phyloP scores from a whole-genome alignment of 2,113 vertebrate genomes.

The Cromileptes altivelis region DNA sequence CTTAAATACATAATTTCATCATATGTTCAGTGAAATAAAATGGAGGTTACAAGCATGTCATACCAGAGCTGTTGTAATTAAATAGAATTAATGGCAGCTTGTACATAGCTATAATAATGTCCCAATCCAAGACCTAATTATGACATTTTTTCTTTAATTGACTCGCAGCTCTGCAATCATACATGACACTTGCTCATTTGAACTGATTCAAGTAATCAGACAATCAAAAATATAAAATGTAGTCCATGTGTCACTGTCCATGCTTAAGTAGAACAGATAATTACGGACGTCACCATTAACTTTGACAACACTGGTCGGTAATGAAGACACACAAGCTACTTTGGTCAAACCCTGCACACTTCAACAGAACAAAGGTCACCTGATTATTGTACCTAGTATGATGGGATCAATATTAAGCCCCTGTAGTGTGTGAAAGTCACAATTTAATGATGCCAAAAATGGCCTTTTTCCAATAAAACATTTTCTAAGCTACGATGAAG shows the following conservation, averaged over 20 bases:
- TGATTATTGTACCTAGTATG: slow-evolving; percentile 13
- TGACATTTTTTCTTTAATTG: background rate
- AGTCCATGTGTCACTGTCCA: background rate
- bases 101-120: background rate
- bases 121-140: background rate
- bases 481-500: background rate
- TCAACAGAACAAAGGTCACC: slow-evolving; percentile 44
- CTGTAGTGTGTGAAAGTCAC: slow-evolving; percentile 18
- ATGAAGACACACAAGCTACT: slow-evolving; percentile 52
- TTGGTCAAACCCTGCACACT: slow-evolving; percentile 5
- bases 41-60: too few species aligned
- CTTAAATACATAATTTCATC: background rate
- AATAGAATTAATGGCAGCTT: background rate
- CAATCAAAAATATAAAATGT: background rate
- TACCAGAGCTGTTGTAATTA: background rate
- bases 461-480: background rate
- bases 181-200: background rate
- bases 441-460: slow-evolving; percentile 9
- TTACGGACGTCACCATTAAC: slow-evolving; percentile 11
- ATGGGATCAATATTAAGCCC: slow-evolving; percentile 42
- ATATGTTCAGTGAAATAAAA: background rate
- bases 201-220: background rate
- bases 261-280: slow-evolving; percentile 22
- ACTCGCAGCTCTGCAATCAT: background rate
- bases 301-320: slow-evolving; percentile 26